These are phyloP conservation scores for Chrysina gloriosa DNA, from an alignment of 2,888 invertebrate species.

Conservation along the genomic window DNA sequence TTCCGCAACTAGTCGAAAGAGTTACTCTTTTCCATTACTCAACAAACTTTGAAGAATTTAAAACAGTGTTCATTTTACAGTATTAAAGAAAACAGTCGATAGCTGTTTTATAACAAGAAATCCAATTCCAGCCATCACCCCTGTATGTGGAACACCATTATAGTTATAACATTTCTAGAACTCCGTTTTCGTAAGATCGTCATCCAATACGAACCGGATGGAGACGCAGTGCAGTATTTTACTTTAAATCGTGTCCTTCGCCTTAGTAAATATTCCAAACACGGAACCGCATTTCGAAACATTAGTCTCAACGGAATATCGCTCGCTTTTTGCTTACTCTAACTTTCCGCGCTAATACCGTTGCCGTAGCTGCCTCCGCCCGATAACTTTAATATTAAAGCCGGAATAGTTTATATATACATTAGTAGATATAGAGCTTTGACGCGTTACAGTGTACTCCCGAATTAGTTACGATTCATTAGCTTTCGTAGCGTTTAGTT, in stretches of 20 bases:
- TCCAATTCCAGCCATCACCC: too few species aligned
- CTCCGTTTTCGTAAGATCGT: neutral
- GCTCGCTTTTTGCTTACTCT: constrained; percentile 35
- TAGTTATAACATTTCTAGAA: too few species aligned
- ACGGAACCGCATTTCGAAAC: constrained; percentile 40
- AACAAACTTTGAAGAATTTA: too few species aligned
- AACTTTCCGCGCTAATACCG: constrained; percentile 21
- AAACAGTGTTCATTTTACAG: too few species aligned
- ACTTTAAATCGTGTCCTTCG: constrained; percentile 27
- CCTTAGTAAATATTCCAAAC: constrained; percentile 43
- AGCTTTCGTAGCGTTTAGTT: neutral
- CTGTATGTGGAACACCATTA: too few species aligned
- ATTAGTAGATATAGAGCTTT: constrained; percentile 3
- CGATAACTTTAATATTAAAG: constrained; percentile 25
- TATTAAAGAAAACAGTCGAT: too few species aligned
- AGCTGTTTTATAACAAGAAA: too few species aligned
- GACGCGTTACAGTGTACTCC: neutral
- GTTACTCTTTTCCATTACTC: too few species aligned
- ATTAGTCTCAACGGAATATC: constrained; percentile 42
- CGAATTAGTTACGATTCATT: constrained; percentile 38
- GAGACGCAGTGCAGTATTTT: constrained; percentile 42
- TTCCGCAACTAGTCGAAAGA: too few species aligned
- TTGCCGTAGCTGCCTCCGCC: neutral
- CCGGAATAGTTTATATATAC: constrained; percentile 21
- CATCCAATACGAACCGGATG: neutral